Evolutionary conservation across 1,140 invertebrate genomes (phyloP), one percentile per base, ranked within the genome.

Genomic region (Hyles vespertilio): DNA sequence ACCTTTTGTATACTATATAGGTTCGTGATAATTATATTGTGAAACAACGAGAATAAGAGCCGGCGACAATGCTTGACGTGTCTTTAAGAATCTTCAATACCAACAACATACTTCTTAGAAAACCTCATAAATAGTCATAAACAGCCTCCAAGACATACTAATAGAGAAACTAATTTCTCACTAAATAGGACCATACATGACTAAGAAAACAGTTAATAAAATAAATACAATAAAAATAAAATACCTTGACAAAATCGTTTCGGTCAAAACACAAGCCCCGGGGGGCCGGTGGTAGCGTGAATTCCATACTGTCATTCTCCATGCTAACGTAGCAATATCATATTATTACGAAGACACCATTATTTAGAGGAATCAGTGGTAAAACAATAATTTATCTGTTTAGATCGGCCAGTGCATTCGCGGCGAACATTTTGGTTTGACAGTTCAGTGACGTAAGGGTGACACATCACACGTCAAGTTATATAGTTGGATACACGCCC

Each of bases 221-320:
- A 6, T 12, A 48, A 12, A 48, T 12, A 48, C 47, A 48, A 11
- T 48, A 48, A 48, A 22, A 2, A 48, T 7, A 12, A 48, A 11
- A 51, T 83, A 89, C 86, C 84, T 87, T 89, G 68, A 89, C 80
- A 58, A 89, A 89, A 71, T 89, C 86, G 88, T 94, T 93, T 72
- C 93, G 92, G 69, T 94, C 93, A 69, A 94, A 94, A 74, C 94
- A 94, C n/a, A 95, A 67, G 36, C 91, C 91, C 58, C 82, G 76
- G 0, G 71, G 89, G 47, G 86, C 87, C 53, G 81, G 83, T 9
- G 89, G 89, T 57, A 90, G 62, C 52, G 79, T 88, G 65, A 89
- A 88, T 58, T 87, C 81, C 45, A 65, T 72, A 22, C 58, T 73
- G 67, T 87, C 74, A 53, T 68, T 77, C 50, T 84, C 81, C 84